Conservation (phyloP, 2,888 invertebrate species). For the Zelleria hepariella region DNA sequence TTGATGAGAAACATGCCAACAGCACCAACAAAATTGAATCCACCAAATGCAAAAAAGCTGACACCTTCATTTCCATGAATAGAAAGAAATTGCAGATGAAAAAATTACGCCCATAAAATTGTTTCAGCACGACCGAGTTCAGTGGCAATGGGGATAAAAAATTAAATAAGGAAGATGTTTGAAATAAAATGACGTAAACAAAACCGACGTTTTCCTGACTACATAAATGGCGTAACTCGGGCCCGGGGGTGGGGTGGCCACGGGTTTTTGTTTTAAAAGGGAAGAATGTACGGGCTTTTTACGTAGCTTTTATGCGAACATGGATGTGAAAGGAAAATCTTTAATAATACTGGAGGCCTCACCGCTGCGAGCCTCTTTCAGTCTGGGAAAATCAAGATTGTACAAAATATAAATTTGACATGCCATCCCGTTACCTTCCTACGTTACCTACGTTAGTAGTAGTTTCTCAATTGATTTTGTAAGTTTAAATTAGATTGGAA, state of each 20-base stretch:
- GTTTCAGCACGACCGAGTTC: neutral
- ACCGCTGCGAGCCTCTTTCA: neutral
- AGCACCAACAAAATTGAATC: too few species aligned
- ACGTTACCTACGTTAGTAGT: too few species aligned
- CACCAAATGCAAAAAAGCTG: too few species aligned
- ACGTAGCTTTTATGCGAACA: neutral
- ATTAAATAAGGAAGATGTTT: neutral
- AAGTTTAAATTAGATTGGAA: too few species aligned
- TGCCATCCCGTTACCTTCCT: neutral
- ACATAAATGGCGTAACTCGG: neutral
- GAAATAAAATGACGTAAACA: neutral
- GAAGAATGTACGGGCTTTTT: neutral
- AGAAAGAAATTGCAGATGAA: too few species aligned
- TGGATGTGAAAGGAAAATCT: neutral
- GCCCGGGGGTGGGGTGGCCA: neutral
- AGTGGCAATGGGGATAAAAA: neutral
- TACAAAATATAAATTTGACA: neutral
- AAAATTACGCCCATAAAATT: neutral
- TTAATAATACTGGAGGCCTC: neutral
- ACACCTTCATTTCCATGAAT: too few species aligned
- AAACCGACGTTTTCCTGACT: neutral
- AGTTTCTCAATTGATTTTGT: too few species aligned
- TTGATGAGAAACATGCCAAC: too few species aligned
- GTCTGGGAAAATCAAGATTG: neutral
- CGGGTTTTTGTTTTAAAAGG: neutral